Evolutionary conservation across 2,797 vertebrate species (phyloP).

Genomic region (Sebastes hubbsi): DNA sequence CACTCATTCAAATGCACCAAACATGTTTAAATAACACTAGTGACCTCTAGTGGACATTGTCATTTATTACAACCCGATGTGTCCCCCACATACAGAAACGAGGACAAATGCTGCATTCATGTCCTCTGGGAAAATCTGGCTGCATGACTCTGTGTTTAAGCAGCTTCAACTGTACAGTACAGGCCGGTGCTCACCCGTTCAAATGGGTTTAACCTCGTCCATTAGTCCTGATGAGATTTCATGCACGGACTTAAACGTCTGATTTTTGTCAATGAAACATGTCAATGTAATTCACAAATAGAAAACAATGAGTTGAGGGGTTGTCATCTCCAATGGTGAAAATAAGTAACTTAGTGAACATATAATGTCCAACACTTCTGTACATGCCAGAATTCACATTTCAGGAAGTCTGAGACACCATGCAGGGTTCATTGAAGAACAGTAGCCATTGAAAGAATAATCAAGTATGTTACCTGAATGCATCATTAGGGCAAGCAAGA

Average conservation of each 20-base stretch:
- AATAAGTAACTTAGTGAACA: not conserved
- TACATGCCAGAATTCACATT: not conserved
- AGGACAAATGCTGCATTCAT: conserved; percentile 22
- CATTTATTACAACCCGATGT: conserved; percentile 6
- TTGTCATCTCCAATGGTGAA: not conserved
- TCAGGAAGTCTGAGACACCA: not conserved
- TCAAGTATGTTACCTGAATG: not conserved
- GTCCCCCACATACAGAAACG: not conserved
- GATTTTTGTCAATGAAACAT: not conserved
- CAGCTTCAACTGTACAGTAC: not conserved
- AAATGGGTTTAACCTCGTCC: not conserved
- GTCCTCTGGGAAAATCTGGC: not conserved
- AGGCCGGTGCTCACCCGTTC: no score
- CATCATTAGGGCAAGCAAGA: not conserved
- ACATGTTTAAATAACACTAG: conserved; percentile 13
- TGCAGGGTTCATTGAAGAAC: not conserved
- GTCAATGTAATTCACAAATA: not conserved
- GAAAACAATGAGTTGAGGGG: not conserved
- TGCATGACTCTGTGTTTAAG: not conserved
- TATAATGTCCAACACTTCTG: not conserved
- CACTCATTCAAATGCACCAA: not conserved
- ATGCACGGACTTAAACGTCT: not conserved
- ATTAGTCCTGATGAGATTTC: not conserved
- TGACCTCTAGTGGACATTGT: conserved; percentile 50
- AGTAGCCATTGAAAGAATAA: not conserved